A percentile compares a stretch with the other conserved stretches of the same genome.
Conservation (phyloP, 2,797 vertebrate species). For the Parauchenoglanis punctatus region DNA sequence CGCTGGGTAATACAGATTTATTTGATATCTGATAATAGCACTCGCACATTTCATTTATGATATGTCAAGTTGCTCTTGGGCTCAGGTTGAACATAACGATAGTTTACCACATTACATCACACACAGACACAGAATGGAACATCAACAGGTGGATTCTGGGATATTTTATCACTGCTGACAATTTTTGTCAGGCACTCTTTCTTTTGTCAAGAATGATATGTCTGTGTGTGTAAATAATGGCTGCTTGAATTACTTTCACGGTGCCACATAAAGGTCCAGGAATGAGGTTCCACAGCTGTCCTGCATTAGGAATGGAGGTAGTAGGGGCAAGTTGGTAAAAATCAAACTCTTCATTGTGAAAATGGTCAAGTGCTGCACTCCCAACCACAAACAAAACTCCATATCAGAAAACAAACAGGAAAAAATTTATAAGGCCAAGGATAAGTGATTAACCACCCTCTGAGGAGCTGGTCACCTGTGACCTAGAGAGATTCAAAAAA, state of each 20-base stretch:
- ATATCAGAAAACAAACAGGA: neutral
- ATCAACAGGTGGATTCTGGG: constrained; percentile 10
- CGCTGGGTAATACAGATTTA: neutral
- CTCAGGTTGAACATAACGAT: neutral
- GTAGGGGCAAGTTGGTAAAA: constrained; percentile 9
- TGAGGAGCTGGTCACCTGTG: neutral
- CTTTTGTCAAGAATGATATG: constrained; percentile 41
- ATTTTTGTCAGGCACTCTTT: constrained; percentile 34
- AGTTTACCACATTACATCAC: neutral
- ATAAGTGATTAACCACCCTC: neutral
- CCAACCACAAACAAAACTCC: neutral
- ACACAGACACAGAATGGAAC: neutral
- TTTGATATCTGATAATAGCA: neutral
- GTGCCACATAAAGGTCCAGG: constrained; percentile 38
- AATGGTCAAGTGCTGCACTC: neutral
- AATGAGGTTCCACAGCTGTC: constrained; percentile 60
- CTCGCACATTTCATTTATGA: neutral
- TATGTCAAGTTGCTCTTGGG: neutral
- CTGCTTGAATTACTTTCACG: constrained; percentile 55
- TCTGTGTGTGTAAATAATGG: constrained; percentile 57
- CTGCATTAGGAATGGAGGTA: constrained; percentile 34
- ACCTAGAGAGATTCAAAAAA: neutral
- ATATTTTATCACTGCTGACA: constrained; percentile 35
- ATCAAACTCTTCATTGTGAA: constrained; percentile 29
- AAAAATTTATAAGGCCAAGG: neutral